Evolutionary conservation across 2,797 vertebrate species (phyloP).

Genomic region (Amniataba percoides): DNA sequence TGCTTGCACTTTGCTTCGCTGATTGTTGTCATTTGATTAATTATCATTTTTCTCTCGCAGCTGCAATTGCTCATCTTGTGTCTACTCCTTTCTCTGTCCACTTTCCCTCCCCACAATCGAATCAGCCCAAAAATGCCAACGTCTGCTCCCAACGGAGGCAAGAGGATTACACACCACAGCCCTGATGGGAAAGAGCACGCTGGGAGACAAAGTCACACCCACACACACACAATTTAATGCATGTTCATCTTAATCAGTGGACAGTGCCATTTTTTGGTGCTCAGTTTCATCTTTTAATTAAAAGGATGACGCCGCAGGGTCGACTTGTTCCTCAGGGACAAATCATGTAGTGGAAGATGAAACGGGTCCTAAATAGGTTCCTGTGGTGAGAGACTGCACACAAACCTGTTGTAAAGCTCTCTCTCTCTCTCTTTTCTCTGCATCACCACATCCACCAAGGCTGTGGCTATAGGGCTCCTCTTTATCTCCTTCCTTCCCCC

Average conservation of each 20-base stretch:
- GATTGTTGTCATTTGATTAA: not conserved
- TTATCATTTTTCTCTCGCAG: not conserved
- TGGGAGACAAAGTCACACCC: not conserved
- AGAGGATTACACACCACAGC: constrained; percentile 11
- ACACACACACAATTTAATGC: constrained; percentile 9
- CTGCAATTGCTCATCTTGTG: not conserved
- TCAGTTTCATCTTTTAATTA: constrained; percentile 21
- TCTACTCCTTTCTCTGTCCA: not conserved
- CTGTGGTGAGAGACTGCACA: constrained; percentile 16
- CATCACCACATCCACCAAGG: constrained; percentile 15
- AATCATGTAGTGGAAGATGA: constrained; percentile 1
- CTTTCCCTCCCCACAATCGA: not conserved
- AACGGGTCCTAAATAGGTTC: constrained; percentile 9
- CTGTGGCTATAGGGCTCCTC: not conserved
- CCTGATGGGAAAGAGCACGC: not conserved
- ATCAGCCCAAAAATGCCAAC: constrained; percentile 2
- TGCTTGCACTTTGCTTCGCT: not conserved
- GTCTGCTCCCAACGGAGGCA: not conserved
- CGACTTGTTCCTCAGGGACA: not conserved
- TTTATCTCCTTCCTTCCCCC: constrained; percentile 16
- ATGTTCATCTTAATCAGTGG: constrained; percentile 12
- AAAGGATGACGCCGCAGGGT: not conserved
- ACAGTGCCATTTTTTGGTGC: not conserved
- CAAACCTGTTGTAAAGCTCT: not conserved
- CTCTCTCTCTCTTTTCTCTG: constrained; percentile 8